These are phyloP conservation scores for Echinarachnius parma DNA, from an alignment of 53 echinoderm and acorn worm genomes.

Conservation along the genomic window DNA sequence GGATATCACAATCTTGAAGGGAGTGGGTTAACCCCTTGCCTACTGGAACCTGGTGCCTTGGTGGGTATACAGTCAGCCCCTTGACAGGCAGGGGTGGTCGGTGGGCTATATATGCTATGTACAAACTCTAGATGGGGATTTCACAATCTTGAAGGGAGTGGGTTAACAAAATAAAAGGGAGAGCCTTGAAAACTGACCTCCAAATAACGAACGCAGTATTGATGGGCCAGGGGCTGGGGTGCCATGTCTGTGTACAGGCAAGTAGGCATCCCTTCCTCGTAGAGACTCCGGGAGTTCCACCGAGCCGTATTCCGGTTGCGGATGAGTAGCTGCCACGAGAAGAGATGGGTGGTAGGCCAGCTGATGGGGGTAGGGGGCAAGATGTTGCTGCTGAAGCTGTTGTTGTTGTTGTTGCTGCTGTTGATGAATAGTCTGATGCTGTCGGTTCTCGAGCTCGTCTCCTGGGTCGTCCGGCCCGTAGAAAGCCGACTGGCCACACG, in stretches of 20 bases:
- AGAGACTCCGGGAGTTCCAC: not conserved
- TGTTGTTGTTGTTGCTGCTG: not conserved
- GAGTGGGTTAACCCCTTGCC: not conserved
- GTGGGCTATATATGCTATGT: no score
- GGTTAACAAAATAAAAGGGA: not conserved
- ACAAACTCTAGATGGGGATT: no score
- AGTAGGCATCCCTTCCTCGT: no score
- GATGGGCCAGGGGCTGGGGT: not conserved
- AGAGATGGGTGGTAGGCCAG: no score
- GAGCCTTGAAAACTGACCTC: not conserved
- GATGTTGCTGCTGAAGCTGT: constrained; percentile 3
- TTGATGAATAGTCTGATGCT: not conserved
- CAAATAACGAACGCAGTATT: not conserved
- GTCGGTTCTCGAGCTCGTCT: not conserved
- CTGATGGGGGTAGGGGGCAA: not conserved
- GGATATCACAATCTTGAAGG: no score
- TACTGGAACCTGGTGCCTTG: no score
- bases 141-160: no score
- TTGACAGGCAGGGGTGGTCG: no score
- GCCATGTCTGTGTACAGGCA: not conserved
- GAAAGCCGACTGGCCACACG: constrained; percentile 10
- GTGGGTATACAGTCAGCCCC: no score
- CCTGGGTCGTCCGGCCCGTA: constrained; percentile 8
- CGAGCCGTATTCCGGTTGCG: not conserved
- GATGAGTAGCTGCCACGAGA: not conserved